A percentile compares a stretch with the other conserved stretches of the same genome.
phyloP scores from a whole-genome alignment of 2,888 invertebrate species.

The Kuschelorhynchus macadamiae region DNA sequence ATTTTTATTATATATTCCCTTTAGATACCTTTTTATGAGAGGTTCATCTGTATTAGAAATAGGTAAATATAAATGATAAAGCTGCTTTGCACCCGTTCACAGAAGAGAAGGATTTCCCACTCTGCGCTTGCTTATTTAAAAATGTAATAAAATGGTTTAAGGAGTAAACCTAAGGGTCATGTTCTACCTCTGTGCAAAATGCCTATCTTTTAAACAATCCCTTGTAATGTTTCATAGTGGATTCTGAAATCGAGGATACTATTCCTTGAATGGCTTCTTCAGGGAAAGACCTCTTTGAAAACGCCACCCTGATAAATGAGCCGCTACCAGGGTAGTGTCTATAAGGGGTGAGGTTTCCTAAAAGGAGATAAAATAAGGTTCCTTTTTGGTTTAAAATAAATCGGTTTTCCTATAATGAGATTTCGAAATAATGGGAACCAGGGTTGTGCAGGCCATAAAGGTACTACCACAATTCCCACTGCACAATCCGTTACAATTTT shows the following conservation, averaged over 20 bases:
- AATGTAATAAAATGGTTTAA: too few species aligned
- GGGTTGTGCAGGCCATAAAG: neutral
- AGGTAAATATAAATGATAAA: too few species aligned
- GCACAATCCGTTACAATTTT: too few species aligned
- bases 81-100: too few species aligned
- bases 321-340: neutral
- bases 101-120: too few species aligned
- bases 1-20: constrained; percentile 28
- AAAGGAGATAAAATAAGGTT: neutral
- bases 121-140: too few species aligned
- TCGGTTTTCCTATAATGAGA: constrained; percentile 16
- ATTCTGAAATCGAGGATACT: neutral
- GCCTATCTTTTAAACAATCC: neutral
- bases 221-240: constrained; percentile 1
- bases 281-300: constrained; percentile 10
- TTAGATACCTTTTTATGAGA: constrained; percentile 33
- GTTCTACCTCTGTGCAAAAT: neutral
- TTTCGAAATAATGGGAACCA: constrained; percentile 17
- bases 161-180: neutral
- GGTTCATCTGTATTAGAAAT: too few species aligned
- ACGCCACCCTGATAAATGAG: neutral
- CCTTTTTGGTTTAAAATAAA: constrained; percentile 3
- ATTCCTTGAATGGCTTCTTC: neutral
- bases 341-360: neutral
- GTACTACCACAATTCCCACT: too few species aligned